Base-by-base conservation (phyloP, 2,888 invertebrate genomes). In the Habrosyne pyritoides region DNA sequence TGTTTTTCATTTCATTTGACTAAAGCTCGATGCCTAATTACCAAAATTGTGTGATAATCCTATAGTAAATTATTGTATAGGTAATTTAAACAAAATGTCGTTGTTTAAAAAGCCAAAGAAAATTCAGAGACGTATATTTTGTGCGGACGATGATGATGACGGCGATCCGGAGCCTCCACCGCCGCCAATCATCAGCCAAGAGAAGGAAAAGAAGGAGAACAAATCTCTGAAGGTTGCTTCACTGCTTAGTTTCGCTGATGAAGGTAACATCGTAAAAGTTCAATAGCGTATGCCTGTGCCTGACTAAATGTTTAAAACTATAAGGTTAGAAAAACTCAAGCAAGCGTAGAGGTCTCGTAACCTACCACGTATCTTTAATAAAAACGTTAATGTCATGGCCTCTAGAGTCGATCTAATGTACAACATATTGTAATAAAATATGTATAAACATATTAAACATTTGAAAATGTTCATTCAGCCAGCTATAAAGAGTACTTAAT, bases 81-180 rank as follows among this genome's bases (percentile, higher is more conserved):
- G 33, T 33, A n/a, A 10, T 59, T 28, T 46, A 10, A 28, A 21
- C 26, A 75, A 59, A 72, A 97, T 97, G 97, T 96, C 97, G 57
- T 83, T 97, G 66, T 98, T 98, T 88, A 96, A 96, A 73, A 98
- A 98, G 89, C 98, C 98, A 0, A 96, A 97, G 79, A 95, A 95
- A 81, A 96, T 98, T 69, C 96, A 96, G 77, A 93, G 96, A 63
- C 94, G 96, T 55, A 94, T 95, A 57, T 96, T 96, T 86, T 95
- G 95, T 76, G 94, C 94, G 59, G 95, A 95, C 66, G 95, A 95
- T 70, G 95, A 95, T 51, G 95, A 95, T 50, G 94, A 95, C 62
- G 95, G 95, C 36, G 86, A 84, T 12, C 87, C 89, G 22, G 87
- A 88, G 71, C 89, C 91, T 60, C 86, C 90, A 51, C 94, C 93